These are phyloP conservation scores for Acleris cristana DNA, from an alignment of 2,888 invertebrate genomes.

Conservation along the genomic window DNA sequence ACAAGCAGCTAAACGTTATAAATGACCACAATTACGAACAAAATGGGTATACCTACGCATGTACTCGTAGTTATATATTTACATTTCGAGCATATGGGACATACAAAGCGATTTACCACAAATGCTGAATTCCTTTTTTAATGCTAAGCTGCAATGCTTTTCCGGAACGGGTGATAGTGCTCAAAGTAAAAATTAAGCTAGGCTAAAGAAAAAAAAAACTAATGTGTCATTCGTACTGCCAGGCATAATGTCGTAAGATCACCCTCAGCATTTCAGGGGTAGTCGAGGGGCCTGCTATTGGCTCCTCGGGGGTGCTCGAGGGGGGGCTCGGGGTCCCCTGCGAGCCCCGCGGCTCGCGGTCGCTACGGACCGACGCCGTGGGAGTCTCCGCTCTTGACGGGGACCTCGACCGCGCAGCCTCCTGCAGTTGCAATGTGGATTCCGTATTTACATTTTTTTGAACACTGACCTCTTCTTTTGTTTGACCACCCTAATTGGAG, in stretches of 20 bases:
- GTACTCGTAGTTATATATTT: constrained; percentile 6
- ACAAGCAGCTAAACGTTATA: no score
- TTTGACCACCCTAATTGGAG: not conserved
- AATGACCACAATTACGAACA: not conserved
- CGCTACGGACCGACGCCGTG: constrained; percentile 47
- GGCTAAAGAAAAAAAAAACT: constrained; percentile 76
- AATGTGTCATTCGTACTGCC: constrained; percentile 82
- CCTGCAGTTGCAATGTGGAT: constrained; percentile 45
- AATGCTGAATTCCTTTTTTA: constrained; percentile 81
- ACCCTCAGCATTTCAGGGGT: constrained; percentile 73
- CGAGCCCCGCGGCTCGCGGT: constrained; percentile 54
- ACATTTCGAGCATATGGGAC: constrained; percentile 21
- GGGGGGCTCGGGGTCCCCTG: constrained; percentile 49
- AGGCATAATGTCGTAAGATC: constrained; percentile 81
- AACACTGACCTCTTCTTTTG: constrained; percentile 47
- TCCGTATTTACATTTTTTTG: constrained; percentile 12
- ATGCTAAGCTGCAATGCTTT: constrained; percentile 44
- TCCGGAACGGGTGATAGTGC: constrained; percentile 45
- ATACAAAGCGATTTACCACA: constrained; percentile 49
- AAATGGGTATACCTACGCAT: constrained; percentile 16
- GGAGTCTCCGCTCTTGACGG: constrained; percentile 53
- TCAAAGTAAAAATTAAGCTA: constrained; percentile 66
- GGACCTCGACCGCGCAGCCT: constrained; percentile 58
- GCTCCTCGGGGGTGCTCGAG: constrained; percentile 55
- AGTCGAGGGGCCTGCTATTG: constrained; percentile 68